Conservation (phyloP, 1,140 invertebrate species). For the Drosophila rhopaloa region DNA sequence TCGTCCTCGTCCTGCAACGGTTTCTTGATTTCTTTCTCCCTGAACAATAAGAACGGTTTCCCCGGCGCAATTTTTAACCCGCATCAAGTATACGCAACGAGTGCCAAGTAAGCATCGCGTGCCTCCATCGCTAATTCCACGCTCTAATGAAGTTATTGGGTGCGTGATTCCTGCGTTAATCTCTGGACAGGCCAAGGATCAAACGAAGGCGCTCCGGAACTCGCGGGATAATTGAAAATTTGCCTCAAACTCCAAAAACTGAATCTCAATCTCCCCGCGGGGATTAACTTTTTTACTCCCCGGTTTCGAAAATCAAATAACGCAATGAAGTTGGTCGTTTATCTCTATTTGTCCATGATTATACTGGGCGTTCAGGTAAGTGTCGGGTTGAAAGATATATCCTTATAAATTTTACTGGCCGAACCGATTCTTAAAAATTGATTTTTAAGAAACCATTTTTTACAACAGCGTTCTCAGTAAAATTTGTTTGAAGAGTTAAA, state of each 20-base stretch:
- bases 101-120: slow-evolving; percentile 32
- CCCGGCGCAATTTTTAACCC: slow-evolving; percentile 27
- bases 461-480: too few relatives aligned
- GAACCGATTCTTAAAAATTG: too few relatives aligned
- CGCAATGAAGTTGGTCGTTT: slow-evolving; percentile 71
- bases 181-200: slow-evolving; percentile 24
- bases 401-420: too few relatives aligned
- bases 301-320: slow-evolving; percentile 22
- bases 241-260: slow-evolving; percentile 5
- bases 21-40: slow-evolving; percentile 37
- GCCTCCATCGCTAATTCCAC: slow-evolving; percentile 37
- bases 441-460: too few relatives aligned
- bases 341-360: slow-evolving; percentile 74
- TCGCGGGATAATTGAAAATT: slow-evolving; percentile 59
- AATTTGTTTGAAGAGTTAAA: too few relatives aligned
- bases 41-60: slow-evolving; percentile 46
- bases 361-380: slow-evolving; percentile 80
- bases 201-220: slow-evolving; percentile 25
- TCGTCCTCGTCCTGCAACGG: slow-evolving; percentile 45
- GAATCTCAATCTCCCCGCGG: slow-evolving; percentile 14
- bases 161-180: slow-evolving; percentile 64
- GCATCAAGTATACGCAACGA: slow-evolving; percentile 39
- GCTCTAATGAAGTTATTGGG: slow-evolving; percentile 67
- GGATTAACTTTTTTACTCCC: slow-evolving; percentile 39
- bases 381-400: slow-evolving; percentile 8